A percentile compares a stretch with the other conserved stretches of the same genome.
Conservation (phyloP, 2,797 vertebrate genomes). For the Clarias laeviceps region DNA sequence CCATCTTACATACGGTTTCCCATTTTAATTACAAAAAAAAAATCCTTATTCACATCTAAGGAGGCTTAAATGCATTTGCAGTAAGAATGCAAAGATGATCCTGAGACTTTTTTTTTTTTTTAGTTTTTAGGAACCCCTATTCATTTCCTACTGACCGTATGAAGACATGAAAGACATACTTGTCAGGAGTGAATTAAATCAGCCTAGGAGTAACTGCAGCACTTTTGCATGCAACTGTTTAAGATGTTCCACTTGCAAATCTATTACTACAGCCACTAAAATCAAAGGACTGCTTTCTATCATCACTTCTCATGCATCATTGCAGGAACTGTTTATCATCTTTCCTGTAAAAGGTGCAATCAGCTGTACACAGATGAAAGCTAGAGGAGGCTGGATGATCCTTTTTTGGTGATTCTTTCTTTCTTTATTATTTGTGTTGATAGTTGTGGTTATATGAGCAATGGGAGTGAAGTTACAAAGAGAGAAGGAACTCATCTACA, state of each 20-base stretch:
- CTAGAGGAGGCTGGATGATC: not conserved
- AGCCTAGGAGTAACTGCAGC: not conserved
- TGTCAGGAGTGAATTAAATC: not conserved
- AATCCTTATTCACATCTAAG: not conserved
- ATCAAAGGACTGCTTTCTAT: not conserved
- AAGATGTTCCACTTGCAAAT: slow-evolving; percentile 1
- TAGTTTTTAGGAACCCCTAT: not conserved
- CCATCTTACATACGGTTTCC: not conserved
- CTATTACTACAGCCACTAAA: not conserved
- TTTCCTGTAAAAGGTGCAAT: not conserved
- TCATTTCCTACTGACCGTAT: not conserved
- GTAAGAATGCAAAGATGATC: too few relatives aligned
- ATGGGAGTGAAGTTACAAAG: not conserved
- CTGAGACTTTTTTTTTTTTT: not conserved
- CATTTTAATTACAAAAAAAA: not conserved
- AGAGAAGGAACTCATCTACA: not conserved
- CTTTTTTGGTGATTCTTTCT: not conserved
- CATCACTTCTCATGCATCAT: not conserved
- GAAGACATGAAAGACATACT: not conserved
- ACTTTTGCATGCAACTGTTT: not conserved
- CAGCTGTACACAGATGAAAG: not conserved
- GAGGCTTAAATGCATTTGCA: not conserved
- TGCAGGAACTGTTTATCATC: not conserved
- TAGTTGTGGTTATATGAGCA: not conserved
- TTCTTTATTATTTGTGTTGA: not conserved